A percentile compares a stretch with the other conserved stretches of the same genome.
Evolutionary conservation across 2,113 vertebrate genomes (phyloP).

Genomic region (Aspiorhynchus laticeps): DNA sequence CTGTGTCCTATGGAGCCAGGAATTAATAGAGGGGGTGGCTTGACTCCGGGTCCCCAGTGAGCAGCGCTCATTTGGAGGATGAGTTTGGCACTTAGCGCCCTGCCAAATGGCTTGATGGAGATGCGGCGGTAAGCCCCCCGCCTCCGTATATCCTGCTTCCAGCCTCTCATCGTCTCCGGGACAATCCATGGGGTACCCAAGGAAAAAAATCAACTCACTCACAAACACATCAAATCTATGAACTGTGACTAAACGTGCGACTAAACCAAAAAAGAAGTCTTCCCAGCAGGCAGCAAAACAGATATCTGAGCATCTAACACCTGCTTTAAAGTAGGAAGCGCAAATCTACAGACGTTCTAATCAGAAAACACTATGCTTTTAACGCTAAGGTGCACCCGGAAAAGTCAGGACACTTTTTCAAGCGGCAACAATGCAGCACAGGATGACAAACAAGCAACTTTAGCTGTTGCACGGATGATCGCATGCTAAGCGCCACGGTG

Average conservation of each 20-base stretch:
- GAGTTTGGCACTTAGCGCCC: conserved; percentile 56
- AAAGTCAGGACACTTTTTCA: conserved; percentile 54
- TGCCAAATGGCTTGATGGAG: conserved; percentile 55
- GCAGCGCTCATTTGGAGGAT: conserved; percentile 49
- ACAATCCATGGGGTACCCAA: conserved; percentile 11
- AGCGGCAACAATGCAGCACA: conserved; percentile 62
- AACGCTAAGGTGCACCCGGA: conserved; percentile 3
- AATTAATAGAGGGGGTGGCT: conserved; percentile 52
- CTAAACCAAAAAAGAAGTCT: background rate
- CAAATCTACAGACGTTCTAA: background rate
- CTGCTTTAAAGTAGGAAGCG: background rate
- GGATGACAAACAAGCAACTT: conserved; percentile 70
- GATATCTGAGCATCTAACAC: background rate
- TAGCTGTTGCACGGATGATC: conserved; percentile 51
- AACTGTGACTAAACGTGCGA: background rate
- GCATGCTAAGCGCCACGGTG: conserved; percentile 51
- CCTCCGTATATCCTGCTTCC: background rate
- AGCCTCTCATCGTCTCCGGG: conserved; percentile 19
- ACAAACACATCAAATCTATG: conserved; percentile 11
- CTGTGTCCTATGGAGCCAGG: conserved; percentile 11
- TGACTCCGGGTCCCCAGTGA: conserved; percentile 14
- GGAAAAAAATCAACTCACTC: background rate
- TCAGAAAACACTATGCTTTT: background rate
- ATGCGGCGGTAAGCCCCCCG: conserved; percentile 42
- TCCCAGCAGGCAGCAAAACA: background rate